Percentiles rank a stretch among this genome's conserved stretches.
phyloP scores from a whole-genome alignment of 2,888 invertebrate genomes.

The Ganaspis brasiliensis region DNA sequence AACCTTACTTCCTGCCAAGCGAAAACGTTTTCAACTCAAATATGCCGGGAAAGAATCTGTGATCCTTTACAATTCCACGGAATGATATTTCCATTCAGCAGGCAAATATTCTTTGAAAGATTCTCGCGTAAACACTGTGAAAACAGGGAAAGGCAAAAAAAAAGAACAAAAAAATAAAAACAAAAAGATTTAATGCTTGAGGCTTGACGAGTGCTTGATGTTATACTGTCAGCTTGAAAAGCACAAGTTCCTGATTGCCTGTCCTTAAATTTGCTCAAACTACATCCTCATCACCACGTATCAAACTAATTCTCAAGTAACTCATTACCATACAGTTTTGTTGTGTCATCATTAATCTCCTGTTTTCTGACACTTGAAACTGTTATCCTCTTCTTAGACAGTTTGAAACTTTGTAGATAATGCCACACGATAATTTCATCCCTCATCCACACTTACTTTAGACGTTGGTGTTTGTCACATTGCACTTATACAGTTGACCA shows the following conservation, averaged over 20 bases:
- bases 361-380: not conserved
- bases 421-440: not conserved
- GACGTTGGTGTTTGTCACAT: not conserved
- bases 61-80: not conserved
- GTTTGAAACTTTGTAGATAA: not conserved
- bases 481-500: conserved; percentile 4
- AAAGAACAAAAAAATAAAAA: not conserved
- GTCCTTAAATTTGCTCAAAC: not conserved
- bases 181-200: conserved; percentile 5
- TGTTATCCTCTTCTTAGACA: conserved; percentile 8
- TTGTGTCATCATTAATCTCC: conserved; percentile 12
- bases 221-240: conserved; percentile 23
- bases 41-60: conserved; percentile 20
- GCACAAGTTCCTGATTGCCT: not conserved
- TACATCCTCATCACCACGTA: not conserved
- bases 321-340: not conserved
- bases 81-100: conserved; percentile 26
- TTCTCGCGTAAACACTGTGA: conserved; percentile 8
- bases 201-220: conserved; percentile 26
- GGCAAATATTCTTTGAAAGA: conserved; percentile 28
- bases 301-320: conserved; percentile 9
- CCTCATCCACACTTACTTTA: not conserved
- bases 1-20: conserved; percentile 30
- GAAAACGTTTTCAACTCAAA: conserved; percentile 26
- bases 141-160: not conserved